Percentiles rank a stretch among this genome's conserved stretches.
Conservation (phyloP, 2,113 vertebrate species). For the Amphiprion ocellaris region DNA sequence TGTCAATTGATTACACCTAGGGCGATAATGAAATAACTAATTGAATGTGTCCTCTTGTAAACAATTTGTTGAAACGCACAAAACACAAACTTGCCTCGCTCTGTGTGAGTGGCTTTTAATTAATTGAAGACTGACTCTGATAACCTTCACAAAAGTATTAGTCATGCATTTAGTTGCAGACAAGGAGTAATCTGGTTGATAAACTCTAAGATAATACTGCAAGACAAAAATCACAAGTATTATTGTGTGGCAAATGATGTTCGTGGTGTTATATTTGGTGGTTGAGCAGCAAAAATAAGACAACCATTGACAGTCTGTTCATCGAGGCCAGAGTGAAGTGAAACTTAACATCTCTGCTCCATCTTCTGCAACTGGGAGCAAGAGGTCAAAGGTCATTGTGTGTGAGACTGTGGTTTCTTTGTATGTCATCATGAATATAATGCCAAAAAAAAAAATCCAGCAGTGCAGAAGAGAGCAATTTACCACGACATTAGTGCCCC, state of each 20-base stretch:
- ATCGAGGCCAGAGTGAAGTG: constrained; percentile 17
- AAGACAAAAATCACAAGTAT: neutral
- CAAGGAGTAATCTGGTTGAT: constrained; percentile 29
- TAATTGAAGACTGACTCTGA: constrained; percentile 70
- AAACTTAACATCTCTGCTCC: constrained; percentile 6
- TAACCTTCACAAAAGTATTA: constrained; percentile 77
- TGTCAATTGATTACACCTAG: constrained; percentile 81
- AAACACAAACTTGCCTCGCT: constrained; percentile 64
- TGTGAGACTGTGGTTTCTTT: constrained; percentile 27
- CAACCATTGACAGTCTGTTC: neutral
- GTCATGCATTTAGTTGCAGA: constrained; percentile 15
- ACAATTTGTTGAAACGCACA: constrained; percentile 79
- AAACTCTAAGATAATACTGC: constrained; percentile 26
- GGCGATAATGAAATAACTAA: constrained; percentile 84
- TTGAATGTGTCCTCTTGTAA: constrained; percentile 83
- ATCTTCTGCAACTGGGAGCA: constrained; percentile 5
- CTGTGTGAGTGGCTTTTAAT: constrained; percentile 71
- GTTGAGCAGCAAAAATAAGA: neutral
- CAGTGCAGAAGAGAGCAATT: constrained; percentile 1
- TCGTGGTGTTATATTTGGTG: neutral
- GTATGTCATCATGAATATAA: constrained; percentile 29
- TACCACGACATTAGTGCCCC: neutral
- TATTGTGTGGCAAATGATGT: neutral
- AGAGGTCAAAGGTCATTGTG: constrained; percentile 54
- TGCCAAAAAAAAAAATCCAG: constrained; percentile 11